These are phyloP conservation scores for Helarctos malayanus DNA, from an alignment of 2,797 vertebrate species.

Conservation along the genomic window DNA sequence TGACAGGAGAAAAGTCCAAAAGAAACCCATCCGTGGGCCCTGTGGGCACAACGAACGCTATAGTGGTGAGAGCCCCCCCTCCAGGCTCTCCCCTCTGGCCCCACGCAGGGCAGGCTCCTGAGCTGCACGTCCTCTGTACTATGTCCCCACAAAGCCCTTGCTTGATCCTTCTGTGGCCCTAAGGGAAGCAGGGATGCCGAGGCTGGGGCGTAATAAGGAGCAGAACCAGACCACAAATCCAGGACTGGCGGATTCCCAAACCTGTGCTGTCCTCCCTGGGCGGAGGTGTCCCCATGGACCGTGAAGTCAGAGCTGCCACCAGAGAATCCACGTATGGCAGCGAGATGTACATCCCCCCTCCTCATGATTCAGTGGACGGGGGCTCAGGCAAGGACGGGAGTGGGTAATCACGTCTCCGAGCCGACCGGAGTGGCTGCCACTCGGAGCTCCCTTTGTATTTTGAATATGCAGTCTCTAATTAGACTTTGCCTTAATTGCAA, in stretches of 20 bases:
- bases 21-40: neutral
- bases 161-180: neutral
- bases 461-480: slow-evolving; percentile 73
- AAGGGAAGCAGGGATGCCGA: neutral
- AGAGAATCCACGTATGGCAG: neutral
- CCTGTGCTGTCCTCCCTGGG: neutral
- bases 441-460: slow-evolving; percentile 72
- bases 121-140: neutral
- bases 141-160: neutral
- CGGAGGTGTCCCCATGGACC: neutral
- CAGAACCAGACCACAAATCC: neutral
- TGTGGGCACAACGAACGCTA: accelerated
- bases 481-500: slow-evolving; percentile 78
- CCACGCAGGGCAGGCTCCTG: too few species aligned
- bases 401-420: slow-evolving; percentile 28
- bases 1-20: neutral
- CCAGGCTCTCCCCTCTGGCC: neutral
- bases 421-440: slow-evolving; percentile 35
- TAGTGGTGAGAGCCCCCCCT: neutral
- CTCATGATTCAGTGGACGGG: neutral
- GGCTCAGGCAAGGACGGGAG: neutral
- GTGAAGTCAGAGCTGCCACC: neutral
- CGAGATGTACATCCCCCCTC: neutral
- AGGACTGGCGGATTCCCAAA: neutral
- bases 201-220: neutral